Base-by-base conservation (phyloP, 2,888 invertebrate species). In the Brachypterus glaber region DNA sequence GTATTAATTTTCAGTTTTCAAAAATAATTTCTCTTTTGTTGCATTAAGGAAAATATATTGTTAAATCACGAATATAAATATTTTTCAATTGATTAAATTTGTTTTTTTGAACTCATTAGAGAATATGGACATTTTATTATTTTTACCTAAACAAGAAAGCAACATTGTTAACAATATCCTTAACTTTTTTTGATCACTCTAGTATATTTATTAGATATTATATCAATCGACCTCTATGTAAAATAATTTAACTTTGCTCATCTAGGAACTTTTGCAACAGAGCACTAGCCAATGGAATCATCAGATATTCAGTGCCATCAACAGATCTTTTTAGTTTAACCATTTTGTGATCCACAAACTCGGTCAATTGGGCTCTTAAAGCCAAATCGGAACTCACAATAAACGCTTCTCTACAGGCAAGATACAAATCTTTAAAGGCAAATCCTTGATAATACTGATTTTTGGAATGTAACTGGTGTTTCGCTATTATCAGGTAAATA, bases 301-400 rank as follows among this genome's bases (percentile, higher is more conserved):
- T 58, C 18, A 93, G 68, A 57, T 82, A 78, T 60, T 93, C 92
- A 34, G 79, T 76, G 18, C 90, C 91, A 61, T 91, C 91, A 17
- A 70, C 67, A 11, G 79, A 82, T 53, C 90, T 75, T 57, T 82
- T 85, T 38, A 77, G 77, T 62, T 80, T 84, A 3, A 95, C 78
- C 51, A 97, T 71, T 62, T 92, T 89, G 63, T 97, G 97, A 66
- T 97, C 96, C 33, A 88, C 69, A 66, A 96, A 97, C 67, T 97
- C 97, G 0, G 88, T 92, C 2, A 97, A 71, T 56, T 95, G 92
- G 3, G 92, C 85, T 48, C 92, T 76, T 40, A 97, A 66, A 0
- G 91, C 91, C 37, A 87, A 71, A 64, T 97, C 95, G 0, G 90
- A 89, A 61, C 90, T 95, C 0, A 92, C 95, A 24, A 95, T 70